phyloP scores from a whole-genome alignment of 2,797 vertebrate species.

The Chaunax sp. region DNA sequence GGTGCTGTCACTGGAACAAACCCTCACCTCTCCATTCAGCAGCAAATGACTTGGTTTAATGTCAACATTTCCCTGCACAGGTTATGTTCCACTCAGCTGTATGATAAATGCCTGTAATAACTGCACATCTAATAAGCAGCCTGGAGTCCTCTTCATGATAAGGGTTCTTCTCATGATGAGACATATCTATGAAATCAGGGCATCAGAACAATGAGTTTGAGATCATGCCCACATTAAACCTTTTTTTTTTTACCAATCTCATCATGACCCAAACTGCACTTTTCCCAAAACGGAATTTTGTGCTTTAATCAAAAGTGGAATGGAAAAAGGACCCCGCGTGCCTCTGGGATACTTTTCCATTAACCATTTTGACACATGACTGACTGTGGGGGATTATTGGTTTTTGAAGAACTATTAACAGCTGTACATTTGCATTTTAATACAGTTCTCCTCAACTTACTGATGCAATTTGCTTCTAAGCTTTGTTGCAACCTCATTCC shows the following conservation, averaged over 20 bases:
- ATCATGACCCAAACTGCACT: conserved; percentile 63
- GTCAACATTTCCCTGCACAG: conserved; percentile 16
- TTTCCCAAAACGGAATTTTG: conserved; percentile 88
- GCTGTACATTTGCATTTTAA: conserved; percentile 99
- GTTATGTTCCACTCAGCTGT: conserved; percentile 47
- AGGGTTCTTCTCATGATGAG: conserved; percentile 54
- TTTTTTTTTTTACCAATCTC: conserved; percentile 68
- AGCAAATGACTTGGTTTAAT: conserved; percentile 3
- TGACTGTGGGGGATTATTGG: conserved; percentile 99
- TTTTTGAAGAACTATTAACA: conserved; percentile 99
- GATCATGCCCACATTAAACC: conserved; percentile 69
- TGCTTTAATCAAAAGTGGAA: conserved; percentile 97
- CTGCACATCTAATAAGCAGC: conserved; percentile 61
- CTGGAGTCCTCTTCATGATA: conserved; percentile 45
- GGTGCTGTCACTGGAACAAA: conserved; percentile 21
- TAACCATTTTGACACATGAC: conserved; percentile 99
- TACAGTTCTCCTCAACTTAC: conserved; percentile 95
- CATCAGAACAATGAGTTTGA: conserved; percentile 73
- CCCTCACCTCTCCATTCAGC: conserved; percentile 8
- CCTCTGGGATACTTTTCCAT: conserved; percentile 99
- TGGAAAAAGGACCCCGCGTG: conserved; percentile 90
- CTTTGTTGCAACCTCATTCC: conserved; percentile 92
- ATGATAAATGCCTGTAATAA: conserved; percentile 67
- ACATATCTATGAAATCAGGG: conserved; percentile 60
- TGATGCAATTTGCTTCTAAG: conserved; percentile 96